Percentiles rank a stretch among this genome's conserved stretches.
Evolutionary conservation across 2,888 invertebrate species (phyloP).

Genomic region (Neocrepidodera transversa): DNA sequence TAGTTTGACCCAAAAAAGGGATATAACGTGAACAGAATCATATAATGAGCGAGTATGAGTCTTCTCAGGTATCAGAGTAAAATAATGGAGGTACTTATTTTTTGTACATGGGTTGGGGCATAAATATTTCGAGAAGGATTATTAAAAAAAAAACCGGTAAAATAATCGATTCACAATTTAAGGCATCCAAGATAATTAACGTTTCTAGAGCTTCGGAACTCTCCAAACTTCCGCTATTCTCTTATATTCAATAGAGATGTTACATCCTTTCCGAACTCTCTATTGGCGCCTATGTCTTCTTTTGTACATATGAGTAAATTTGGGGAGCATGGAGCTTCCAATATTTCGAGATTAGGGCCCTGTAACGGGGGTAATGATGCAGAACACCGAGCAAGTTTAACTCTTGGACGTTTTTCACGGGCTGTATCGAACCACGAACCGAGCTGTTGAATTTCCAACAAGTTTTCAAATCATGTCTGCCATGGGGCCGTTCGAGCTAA

Average conservation of each 20-base stretch:
- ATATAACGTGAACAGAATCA: constrained; percentile 8
- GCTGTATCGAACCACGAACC: constrained; percentile 13
- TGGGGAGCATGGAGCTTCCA: constrained; percentile 11
- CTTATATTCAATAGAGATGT: neutral
- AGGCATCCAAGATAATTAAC: too few species aligned
- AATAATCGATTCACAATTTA: too few species aligned
- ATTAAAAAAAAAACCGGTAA: too few species aligned
- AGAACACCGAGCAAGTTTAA: constrained; percentile 15
- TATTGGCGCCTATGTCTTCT: neutral
- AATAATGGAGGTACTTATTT: neutral
- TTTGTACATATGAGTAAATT: constrained; percentile 11
- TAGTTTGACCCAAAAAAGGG: constrained; percentile 11
- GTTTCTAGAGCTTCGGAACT: too few species aligned
- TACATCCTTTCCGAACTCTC: neutral
- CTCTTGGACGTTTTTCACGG: constrained; percentile 19
- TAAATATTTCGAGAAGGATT: too few species aligned
- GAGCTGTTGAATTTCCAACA: constrained; percentile 12
- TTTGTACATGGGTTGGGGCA: too few species aligned
- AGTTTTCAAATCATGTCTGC: constrained; percentile 9
- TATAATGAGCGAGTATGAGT: neutral
- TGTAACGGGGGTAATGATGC: constrained; percentile 19
- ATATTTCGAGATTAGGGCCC: constrained; percentile 21
- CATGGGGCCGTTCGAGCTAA: neutral
- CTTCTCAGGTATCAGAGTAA: constrained; percentile 7
- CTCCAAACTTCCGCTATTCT: too few species aligned